Base-by-base conservation (phyloP, 2,888 invertebrate species). In the Hyposoter dolosus region DNA sequence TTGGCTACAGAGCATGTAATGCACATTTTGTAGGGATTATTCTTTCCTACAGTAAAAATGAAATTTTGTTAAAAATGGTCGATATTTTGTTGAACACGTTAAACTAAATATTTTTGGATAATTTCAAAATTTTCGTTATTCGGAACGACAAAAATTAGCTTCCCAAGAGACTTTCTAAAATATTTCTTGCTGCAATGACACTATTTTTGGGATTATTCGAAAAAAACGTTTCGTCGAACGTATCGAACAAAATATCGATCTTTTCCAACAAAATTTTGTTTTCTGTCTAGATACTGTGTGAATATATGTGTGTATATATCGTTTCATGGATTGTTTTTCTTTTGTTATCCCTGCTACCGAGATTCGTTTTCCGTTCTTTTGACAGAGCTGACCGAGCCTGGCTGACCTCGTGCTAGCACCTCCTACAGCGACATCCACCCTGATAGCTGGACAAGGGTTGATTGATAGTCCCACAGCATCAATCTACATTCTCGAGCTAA, bases 391-490 rank as follows among this genome's bases (percentile, higher is more conserved):
- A 80, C 75, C 76, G 43, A 60, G 5, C 40, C 69, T n/a, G 47
- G 32, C 71, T 72, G 77, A 74, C 75, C 78, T 40, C 23, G 45
- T 4, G n/a, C n/a, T n/a, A 19, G 40, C 9, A 17, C 47, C 9
- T 32, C 40, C 35, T 32, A 32, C 69, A 47, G 17, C n/a, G 45
- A 43, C 12, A 45, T 50, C n/a, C 69, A 56, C 19, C 10, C 3
- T 45, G 35, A 47, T 12, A 40, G 68, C 78, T 45, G 88, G 90
- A 89, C 90, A 87, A 88, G 89, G 87, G 88, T 90, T 89, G 92
- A 92, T 92, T 91, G 92, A 92, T 91, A 89, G 88, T 86, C 71
- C 60, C 85, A 86, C 88, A 87, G 83, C 91, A 92, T 92, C 92
- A 91, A 92, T 92, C 92, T 92, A 89, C 91, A 91, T 92, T 91